Evolutionary conservation across 2,113 vertebrate genomes (phyloP).

Genomic region (Salvator merianae): DNA sequence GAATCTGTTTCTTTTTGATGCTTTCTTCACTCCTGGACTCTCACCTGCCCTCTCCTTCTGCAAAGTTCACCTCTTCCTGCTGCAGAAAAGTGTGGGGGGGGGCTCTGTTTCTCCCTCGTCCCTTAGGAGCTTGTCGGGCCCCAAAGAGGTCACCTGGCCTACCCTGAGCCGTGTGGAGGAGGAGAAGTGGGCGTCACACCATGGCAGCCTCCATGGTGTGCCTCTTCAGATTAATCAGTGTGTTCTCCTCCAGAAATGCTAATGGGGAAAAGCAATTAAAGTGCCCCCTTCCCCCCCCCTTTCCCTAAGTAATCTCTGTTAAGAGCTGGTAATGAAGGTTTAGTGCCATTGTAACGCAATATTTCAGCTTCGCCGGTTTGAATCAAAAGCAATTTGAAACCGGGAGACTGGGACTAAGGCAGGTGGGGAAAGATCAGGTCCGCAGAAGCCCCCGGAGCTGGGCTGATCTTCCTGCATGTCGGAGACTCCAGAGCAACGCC

Average conservation of each 20-base stretch:
- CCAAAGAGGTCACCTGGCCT: conserved; percentile 34
- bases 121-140: not conserved
- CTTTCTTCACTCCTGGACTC: conserved; percentile 89
- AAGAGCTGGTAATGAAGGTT: conserved; percentile 83
- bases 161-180: not conserved
- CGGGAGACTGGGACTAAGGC: conserved; percentile 45
- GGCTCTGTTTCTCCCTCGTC: not conserved
- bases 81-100: not conserved
- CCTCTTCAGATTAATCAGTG: conserved; percentile 74
- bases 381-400: conserved; percentile 76
- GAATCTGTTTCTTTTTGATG: conserved; percentile 63
- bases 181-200: too few species aligned
- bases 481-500: too few species aligned
- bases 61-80: conserved; percentile 48
- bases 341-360: conserved; percentile 75
- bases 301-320: conserved; percentile 80
- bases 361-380: conserved; percentile 80
- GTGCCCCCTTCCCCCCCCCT: conserved; percentile 58
- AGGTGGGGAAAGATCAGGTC: conserved; percentile 40
- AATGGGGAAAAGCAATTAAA: conserved; percentile 82
- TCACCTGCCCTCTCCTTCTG: conserved; percentile 75
- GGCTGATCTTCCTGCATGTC: too few species aligned
- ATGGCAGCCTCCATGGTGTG: conserved; percentile 21
- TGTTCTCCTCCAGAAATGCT: conserved; percentile 78
- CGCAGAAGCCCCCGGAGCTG: conserved; percentile 8